Evolutionary conservation across 2,888 invertebrate species (phyloP).

Genomic region (Monopis laevigella): DNA sequence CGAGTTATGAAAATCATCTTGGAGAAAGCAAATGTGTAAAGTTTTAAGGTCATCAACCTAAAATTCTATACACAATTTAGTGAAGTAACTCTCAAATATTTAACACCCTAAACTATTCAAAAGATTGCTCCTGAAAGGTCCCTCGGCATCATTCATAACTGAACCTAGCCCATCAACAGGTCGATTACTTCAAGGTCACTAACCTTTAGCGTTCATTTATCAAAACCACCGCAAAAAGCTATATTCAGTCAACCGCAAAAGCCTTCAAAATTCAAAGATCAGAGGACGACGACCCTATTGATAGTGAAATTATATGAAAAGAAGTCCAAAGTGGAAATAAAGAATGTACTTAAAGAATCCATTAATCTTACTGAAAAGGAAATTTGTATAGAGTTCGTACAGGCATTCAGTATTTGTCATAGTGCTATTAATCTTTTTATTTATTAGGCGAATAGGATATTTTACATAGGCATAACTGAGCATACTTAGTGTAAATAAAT

Average conservation of each 20-base stretch:
- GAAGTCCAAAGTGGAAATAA: not conserved
- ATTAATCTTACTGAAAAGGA: constrained; percentile 7
- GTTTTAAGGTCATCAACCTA: too few species aligned
- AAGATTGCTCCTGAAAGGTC: too few species aligned
- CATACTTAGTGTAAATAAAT: too few species aligned
- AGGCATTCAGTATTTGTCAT: constrained; percentile 4
- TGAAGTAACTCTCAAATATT: too few species aligned
- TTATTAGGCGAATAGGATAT: too few species aligned
- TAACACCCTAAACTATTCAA: too few species aligned
- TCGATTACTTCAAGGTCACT: not conserved
- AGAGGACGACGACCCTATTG: constrained; percentile 5
- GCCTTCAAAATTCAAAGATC: constrained; percentile 8
- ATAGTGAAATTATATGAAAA: constrained; percentile 10
- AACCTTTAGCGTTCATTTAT: constrained; percentile 9
- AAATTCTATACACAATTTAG: too few species aligned
- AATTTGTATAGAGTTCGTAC: constrained; percentile 4
- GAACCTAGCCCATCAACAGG: constrained; percentile 2
- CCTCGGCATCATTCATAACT: too few species aligned
- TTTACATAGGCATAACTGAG: too few species aligned
- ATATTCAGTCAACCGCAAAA: constrained; percentile 8
- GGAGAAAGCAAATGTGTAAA: too few species aligned
- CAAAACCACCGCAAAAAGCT: constrained; percentile 8
- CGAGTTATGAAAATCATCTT: too few species aligned
- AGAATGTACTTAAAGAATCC: constrained; percentile 8
- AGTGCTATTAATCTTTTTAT: not conserved